Percentiles rank a stretch among this genome's conserved stretches.
phyloP scores from a whole-genome alignment of 2,113 vertebrate genomes.

The Nothocercus julius region DNA sequence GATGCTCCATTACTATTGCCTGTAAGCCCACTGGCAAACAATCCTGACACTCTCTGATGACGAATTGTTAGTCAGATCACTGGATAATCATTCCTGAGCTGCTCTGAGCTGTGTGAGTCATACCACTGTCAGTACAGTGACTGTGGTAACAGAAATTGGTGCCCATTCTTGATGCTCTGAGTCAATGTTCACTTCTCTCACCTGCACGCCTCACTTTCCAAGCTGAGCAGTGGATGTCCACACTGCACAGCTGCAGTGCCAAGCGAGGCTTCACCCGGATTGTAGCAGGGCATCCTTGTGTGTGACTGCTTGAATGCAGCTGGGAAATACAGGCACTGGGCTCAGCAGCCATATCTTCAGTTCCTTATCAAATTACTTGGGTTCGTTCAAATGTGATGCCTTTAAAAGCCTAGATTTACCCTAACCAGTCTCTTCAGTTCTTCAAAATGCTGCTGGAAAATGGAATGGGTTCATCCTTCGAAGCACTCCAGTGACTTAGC shows the following conservation, averaged over 20 bases:
- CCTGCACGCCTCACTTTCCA: background rate
- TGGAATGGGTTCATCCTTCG: background rate
- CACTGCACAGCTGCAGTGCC: background rate
- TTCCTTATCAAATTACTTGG: background rate
- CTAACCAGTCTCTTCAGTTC: background rate
- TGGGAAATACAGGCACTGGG: background rate
- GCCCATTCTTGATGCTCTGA: background rate
- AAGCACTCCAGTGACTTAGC: background rate
- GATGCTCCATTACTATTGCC: background rate
- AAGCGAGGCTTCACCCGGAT: background rate
- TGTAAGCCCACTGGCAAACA: background rate
- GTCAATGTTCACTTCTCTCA: background rate
- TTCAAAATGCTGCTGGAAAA: background rate
- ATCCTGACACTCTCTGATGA: background rate
- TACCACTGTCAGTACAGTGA: background rate
- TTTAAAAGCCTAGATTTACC: background rate
- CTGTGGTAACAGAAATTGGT: background rate
- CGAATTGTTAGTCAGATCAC: background rate
- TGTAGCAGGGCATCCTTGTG: background rate
- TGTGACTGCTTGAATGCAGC: background rate
- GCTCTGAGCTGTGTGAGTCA: background rate
- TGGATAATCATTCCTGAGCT: background rate
- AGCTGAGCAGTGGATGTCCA: background rate
- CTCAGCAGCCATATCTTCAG: background rate
- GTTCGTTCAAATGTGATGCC: background rate